phyloP scores from a whole-genome alignment of 2,888 invertebrate genomes.

The Lycocerus yunnanus region DNA sequence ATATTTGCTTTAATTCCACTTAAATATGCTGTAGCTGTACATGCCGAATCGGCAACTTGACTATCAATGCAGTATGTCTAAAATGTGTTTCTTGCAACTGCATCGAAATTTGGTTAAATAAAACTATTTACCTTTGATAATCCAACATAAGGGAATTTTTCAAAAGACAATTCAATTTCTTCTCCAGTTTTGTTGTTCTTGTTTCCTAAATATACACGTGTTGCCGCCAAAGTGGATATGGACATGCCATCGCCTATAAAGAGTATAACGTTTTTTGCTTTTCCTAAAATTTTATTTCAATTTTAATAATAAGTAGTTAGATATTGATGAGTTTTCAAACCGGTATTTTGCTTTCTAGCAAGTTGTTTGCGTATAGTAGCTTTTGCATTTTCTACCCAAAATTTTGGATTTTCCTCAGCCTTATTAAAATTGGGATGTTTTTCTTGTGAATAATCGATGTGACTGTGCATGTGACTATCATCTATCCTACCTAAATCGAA shows the following conservation, averaged over 20 bases:
- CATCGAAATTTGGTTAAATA: not conserved
- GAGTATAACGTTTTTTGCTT: slow-evolving; percentile 75
- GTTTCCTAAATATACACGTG: slow-evolving; percentile 66
- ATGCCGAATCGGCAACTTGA: slow-evolving; percentile 83
- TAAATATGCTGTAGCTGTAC: slow-evolving; percentile 79
- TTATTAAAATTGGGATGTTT: not conserved
- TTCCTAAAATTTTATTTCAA: slow-evolving; percentile 31
- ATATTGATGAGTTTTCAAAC: not conserved
- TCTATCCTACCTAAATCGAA: not conserved
- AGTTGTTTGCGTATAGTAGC: not conserved
- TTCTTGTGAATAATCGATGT: not conserved
- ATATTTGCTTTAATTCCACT: slow-evolving; percentile 79
- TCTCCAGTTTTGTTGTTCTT: slow-evolving; percentile 64
- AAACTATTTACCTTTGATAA: slow-evolving; percentile 67
- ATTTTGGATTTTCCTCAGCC: not conserved
- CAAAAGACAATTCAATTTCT: slow-evolving; percentile 71
- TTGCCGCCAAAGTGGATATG: slow-evolving; percentile 75
- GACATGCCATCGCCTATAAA: slow-evolving; percentile 90
- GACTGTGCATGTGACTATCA: not conserved
- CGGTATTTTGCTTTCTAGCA: not conserved
- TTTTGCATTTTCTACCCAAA: not conserved
- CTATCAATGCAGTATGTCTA: slow-evolving; percentile 77
- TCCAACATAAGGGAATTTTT: slow-evolving; percentile 74
- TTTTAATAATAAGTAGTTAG: not conserved
- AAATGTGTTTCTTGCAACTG: not conserved